Base-by-base conservation (phyloP, 2,113 vertebrate genomes). In the Acrocephalus kingi region DNA sequence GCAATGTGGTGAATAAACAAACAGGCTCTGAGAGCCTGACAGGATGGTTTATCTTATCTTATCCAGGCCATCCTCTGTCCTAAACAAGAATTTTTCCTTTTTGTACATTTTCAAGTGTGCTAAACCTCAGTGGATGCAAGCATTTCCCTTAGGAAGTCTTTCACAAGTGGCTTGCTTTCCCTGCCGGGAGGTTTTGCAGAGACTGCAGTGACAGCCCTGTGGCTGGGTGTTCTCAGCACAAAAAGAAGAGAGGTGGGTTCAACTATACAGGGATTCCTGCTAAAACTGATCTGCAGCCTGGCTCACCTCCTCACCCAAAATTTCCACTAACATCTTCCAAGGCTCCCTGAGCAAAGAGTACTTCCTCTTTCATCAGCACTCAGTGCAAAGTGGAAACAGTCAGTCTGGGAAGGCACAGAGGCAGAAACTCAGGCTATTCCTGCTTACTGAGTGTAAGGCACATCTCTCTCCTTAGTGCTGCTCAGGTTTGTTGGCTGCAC, bases 91-190 rank as follows among this genome's bases (percentile, higher is more conserved):
- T 68, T 94, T 31, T 90, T 84, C 67, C 46, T 72, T 91, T 85
- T 81, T 84, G 45, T 75, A 90, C 23, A 7, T 94, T 93, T 96
- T 94, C 64, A 75, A 94, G 76, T 61, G 17, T 14, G 41, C 45
- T 77, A 43, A 84, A 63, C 61, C 59, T 66, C 55, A 30, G 55
- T 84, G 64, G 28, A 55, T 82, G 56, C 59, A 84, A 91, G 43
- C 69, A 89, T 94, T 95, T 95, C 92, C 87, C 88, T 81, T 67
- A 84, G 93, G 95, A 96, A 90, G 72, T 63, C 85, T 86, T 96
- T 87, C 79, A 91, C 59, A 80, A 91, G 75, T 63, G 55, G 35
- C 35, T 77, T 74, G 35, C 43, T 94, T 58, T 77, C 82, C 35
- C 78, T 91, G 82, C 75, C 75, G 91, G 91, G 41, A 84, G 48